Base-by-base conservation (phyloP, 2,797 vertebrate species). In the Fistularia tabacaria region DNA sequence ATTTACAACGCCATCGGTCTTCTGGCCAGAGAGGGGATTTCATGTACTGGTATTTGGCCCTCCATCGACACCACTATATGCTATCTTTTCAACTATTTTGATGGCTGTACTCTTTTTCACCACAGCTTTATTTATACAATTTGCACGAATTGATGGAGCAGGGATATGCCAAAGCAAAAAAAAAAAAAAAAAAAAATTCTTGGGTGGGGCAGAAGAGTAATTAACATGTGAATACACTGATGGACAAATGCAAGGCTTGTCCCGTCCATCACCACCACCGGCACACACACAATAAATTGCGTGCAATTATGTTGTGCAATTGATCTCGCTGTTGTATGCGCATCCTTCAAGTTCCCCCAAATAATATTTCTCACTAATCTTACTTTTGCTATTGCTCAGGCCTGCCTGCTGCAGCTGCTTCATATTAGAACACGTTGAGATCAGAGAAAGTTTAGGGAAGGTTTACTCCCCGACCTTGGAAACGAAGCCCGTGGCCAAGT, bases 1-100 rank as follows among this genome's bases (percentile, higher is more conserved):
- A 68, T 77, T 66, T 73, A 62, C 59, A 79, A 80, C 57, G 69
- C 58, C 76, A 79, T 69, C 65, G 62, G 70, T 74, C 66, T 77
- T 66, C 68, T 55, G 54, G 56, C 49, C 71, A 70, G 50, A 74
- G 41, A 77, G 67, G 41, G 25, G 46, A 9, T 47, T 61, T 66
- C 46, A 57, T 59, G 50, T 48, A 38, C 38, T 71, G 73, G 59
- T 55, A 76, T 74, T 66, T 78, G 59, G 63, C 63, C 54, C 36
- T 58, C 62, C 55, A 70, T 71, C 61, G 64, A 62, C 50, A 61
- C 66, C 76, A 71, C 80, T 59, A 76, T 66, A 60, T 48, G 76
- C 74, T 79, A 79, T 74, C 68, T 36, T 69, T 66, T 75, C 76
- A 73, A 38, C 59, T 45, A 38, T n/a, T n/a, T n/a, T n/a, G n/a